Conservation (phyloP, 2,113 vertebrate species). For the Phalacrocorax aristotelis region DNA sequence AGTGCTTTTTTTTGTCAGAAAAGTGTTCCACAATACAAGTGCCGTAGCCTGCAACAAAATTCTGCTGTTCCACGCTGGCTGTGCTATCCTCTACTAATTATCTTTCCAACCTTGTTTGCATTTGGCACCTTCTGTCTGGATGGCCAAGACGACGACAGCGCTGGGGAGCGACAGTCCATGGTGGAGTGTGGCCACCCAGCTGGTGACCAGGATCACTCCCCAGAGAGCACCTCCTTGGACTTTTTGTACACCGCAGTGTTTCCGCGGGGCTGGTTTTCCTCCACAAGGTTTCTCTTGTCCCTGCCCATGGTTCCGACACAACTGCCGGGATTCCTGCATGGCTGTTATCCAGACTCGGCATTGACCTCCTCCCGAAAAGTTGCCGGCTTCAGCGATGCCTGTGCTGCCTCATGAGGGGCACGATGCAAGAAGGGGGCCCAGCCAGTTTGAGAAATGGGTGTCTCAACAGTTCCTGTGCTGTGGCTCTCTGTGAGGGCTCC, state of each 20-base stretch:
- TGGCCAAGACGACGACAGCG: background rate
- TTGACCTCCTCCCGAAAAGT: background rate
- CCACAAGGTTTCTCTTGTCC: background rate
- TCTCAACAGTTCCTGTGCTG: conserved; percentile 90
- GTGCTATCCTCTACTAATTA: conserved; percentile 52
- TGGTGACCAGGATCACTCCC: background rate
- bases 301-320: background rate
- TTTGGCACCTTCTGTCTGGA: conserved; percentile 33
- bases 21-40: conserved; percentile 77
- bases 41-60: conserved; percentile 16
- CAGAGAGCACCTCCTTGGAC: background rate
- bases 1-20: conserved; percentile 77
- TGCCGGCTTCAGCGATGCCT: conserved; percentile 82
- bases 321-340: background rate
- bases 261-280: background rate
- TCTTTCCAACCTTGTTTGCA: conserved; percentile 22
- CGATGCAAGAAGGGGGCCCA: conserved; percentile 93
- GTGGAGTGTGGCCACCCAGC: background rate
- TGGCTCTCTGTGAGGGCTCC: conserved; percentile 93
- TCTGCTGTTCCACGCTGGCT: conserved; percentile 41
- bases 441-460: conserved; percentile 94
- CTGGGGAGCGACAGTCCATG: conserved; percentile 5
- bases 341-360: background rate
- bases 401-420: conserved; percentile 98
- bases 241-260: background rate